These are phyloP conservation scores for Troglohyphantes excavatus DNA, from an alignment of 2,888 invertebrate genomes.

Conservation along the genomic window DNA sequence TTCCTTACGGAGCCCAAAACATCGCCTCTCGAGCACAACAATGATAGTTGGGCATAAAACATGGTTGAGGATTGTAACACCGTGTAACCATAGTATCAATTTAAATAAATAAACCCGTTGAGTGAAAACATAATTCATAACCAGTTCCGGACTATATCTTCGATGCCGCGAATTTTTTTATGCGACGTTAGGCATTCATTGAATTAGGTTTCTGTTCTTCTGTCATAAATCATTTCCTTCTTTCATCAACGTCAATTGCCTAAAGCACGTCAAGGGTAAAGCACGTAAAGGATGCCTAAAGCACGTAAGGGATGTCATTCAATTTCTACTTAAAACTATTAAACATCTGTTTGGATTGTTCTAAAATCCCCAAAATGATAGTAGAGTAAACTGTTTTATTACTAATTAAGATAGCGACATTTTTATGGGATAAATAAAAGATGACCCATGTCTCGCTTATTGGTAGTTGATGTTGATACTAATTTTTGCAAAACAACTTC, in stretches of 20 bases:
- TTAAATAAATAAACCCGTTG: conserved; percentile 72
- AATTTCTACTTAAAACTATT: too few species aligned
- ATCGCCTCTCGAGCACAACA: conserved; percentile 54
- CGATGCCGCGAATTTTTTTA: conserved; percentile 72
- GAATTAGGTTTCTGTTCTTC: conserved; percentile 64
- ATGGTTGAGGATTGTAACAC: conserved; percentile 73
- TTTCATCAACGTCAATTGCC: conserved; percentile 51
- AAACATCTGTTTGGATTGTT: too few species aligned
- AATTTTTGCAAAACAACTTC: too few species aligned
- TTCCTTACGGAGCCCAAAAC: conserved; percentile 2
- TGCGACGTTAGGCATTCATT: conserved; percentile 72
- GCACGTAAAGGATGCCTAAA: conserved; percentile 13
- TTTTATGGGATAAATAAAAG: too few species aligned
- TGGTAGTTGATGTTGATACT: too few species aligned
- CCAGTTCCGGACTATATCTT: conserved; percentile 63
- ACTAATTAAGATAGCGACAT: too few species aligned
- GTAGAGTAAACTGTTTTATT: too few species aligned
- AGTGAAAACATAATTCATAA: conserved; percentile 68
- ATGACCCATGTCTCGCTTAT: too few species aligned
- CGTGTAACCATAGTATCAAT: conserved; percentile 74
- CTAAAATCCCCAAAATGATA: too few species aligned
- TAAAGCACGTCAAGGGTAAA: conserved; percentile 45
- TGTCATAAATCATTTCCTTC: conserved; percentile 72
- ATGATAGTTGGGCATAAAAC: conserved; percentile 67
- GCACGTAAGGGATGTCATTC: too few species aligned